Percentiles rank a stretch among this genome's conserved stretches.
These are phyloP conservation scores for Brachyptera risi DNA, from an alignment of 2,888 invertebrate genomes.

Conservation along the genomic window DNA sequence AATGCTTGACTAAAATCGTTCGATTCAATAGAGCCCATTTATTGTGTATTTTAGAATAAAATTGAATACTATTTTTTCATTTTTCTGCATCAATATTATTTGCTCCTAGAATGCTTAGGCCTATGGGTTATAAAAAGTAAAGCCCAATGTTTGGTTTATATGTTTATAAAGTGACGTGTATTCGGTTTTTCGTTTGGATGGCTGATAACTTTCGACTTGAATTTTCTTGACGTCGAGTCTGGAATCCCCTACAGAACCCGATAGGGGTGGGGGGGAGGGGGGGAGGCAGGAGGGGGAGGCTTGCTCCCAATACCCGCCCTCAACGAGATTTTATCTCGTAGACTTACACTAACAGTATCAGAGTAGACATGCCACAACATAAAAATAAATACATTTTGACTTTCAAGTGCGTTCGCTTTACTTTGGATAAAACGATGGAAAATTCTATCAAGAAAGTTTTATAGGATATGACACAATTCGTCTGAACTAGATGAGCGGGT, in stretches of 20 bases:
- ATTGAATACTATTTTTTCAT: neutral
- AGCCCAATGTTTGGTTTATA: too few relatives aligned
- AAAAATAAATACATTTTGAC: constrained; percentile 1
- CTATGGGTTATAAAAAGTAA: neutral
- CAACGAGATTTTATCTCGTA: neutral
- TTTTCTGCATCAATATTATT: neutral
- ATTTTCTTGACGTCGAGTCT: constrained; percentile 24
- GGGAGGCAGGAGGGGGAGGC: constrained; percentile 4
- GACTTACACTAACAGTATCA: constrained; percentile 10
- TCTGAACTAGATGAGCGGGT: neutral
- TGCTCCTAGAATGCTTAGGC: neutral
- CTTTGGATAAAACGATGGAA: too few relatives aligned
- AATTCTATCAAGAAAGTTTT: too few relatives aligned
- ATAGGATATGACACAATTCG: too few relatives aligned
- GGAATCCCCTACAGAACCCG: constrained; percentile 12
- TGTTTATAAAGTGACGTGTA: constrained; percentile 14
- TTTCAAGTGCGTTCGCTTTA: too few relatives aligned
- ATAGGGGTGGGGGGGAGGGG: neutral
- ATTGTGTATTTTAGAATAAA: neutral
- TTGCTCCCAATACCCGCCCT: too few relatives aligned
- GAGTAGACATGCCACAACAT: constrained; percentile 1
- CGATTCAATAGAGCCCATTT: neutral
- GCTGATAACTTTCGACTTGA: constrained; percentile 28
- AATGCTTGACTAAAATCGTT: too few relatives aligned
- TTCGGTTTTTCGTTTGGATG: constrained; percentile 15